Evolutionary conservation across 2,888 invertebrate species (phyloP).

Genomic region (Axea sp.): DNA sequence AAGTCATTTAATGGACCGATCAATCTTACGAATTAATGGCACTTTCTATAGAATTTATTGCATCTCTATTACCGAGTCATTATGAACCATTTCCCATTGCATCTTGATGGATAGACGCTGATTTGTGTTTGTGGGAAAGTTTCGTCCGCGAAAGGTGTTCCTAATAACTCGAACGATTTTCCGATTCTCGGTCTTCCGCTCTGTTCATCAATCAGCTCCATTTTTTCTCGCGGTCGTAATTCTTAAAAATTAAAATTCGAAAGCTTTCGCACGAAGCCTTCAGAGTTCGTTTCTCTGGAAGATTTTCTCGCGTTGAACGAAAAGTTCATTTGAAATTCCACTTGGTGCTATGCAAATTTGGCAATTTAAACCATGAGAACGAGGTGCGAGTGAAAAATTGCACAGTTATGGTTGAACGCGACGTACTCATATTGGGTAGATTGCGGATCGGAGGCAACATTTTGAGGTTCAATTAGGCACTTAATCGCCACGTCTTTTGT

Average conservation of each 20-base stretch:
- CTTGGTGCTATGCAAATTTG: conserved; percentile 51
- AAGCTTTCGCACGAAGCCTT: background rate
- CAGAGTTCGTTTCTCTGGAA: background rate
- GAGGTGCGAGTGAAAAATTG: conserved; percentile 46
- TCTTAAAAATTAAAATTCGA: conserved; percentile 26
- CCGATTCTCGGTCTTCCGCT: background rate
- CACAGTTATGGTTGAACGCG: conserved; percentile 35
- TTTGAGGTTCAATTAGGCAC: conserved; percentile 31
- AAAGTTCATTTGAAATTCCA: conserved; percentile 48
- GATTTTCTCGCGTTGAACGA: conserved; percentile 25
- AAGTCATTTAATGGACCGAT: conserved; percentile 19
- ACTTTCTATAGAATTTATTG: conserved; percentile 45
- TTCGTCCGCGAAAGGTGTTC: background rate
- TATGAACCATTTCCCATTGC: conserved; percentile 12
- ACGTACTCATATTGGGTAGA: conserved; percentile 24
- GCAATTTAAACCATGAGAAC: conserved; percentile 42
- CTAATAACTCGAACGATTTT: background rate
- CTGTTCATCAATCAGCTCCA: conserved; percentile 1
- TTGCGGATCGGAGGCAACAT: background rate
- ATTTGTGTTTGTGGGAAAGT: conserved; percentile 4
- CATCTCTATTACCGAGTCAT: conserved; percentile 27
- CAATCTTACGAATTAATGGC: conserved; percentile 34
- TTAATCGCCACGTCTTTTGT: conserved; percentile 28
- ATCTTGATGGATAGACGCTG: conserved; percentile 9
- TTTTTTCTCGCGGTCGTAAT: background rate